A percentile compares a stretch with the other conserved stretches of the same genome.
Evolutionary conservation across 1,140 invertebrate species (phyloP).

Genomic region (Dufourea novaeangliae): DNA sequence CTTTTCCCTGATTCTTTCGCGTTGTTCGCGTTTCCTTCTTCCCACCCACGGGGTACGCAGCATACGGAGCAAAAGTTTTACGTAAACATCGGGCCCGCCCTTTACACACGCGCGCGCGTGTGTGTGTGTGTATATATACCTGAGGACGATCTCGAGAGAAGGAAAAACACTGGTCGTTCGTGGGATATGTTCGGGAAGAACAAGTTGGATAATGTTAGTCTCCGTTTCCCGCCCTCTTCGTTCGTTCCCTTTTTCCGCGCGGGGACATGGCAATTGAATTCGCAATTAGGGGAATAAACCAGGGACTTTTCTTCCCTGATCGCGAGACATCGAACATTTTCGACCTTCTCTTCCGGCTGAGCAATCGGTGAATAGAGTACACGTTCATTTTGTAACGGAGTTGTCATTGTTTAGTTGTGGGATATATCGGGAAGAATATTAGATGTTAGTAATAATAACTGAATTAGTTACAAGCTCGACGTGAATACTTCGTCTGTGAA

Average conservation of each 20-base stretch:
- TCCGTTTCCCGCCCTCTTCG: conserved; percentile 10
- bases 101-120: conserved; percentile 26
- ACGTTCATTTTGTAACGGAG: too few species aligned
- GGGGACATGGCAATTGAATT: conserved; percentile 15
- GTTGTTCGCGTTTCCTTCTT: conserved; percentile 6
- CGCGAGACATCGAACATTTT: background rate
- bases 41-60: background rate
- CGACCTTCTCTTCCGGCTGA: too few species aligned
- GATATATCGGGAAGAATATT: too few species aligned
- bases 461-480: too few species aligned
- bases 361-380: too few species aligned
- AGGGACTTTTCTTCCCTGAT: background rate
- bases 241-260: background rate
- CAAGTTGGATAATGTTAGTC: conserved; percentile 50
- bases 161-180: conserved; percentile 30
- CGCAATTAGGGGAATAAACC: conserved; percentile 4
- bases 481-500: too few species aligned
- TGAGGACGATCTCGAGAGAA: conserved; percentile 29
- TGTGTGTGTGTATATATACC: too few species aligned
- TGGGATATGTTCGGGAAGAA: conserved; percentile 24
- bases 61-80: conserved; percentile 49
- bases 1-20: background rate
- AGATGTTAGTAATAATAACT: too few species aligned
- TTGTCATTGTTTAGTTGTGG: too few species aligned
- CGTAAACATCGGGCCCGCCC: conserved; percentile 51